Evolutionary conservation across 2,888 invertebrate genomes (phyloP).

Genomic region (Polietes domitor): DNA sequence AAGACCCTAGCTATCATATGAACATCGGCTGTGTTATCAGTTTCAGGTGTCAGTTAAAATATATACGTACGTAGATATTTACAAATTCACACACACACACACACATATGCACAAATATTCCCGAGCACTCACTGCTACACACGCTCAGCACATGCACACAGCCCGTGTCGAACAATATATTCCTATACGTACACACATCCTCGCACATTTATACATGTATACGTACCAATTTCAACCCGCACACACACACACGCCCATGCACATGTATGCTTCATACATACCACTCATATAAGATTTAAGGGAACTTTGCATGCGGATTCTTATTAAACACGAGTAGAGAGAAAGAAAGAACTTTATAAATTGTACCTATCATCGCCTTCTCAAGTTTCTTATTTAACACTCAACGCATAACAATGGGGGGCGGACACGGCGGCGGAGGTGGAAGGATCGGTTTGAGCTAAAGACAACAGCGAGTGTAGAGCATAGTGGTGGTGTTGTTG

Average conservation of each 20-base stretch:
- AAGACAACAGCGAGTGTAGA: not conserved
- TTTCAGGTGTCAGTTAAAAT: conserved; percentile 64
- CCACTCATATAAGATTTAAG: conserved; percentile 56
- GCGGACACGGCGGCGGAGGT: not conserved
- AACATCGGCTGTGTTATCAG: conserved; percentile 64
- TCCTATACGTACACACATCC: not conserved
- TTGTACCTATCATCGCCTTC: conserved; percentile 66
- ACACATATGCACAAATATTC: not conserved
- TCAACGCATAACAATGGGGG: conserved; percentile 50
- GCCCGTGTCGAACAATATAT: no score
- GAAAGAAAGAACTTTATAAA: conserved; percentile 60
- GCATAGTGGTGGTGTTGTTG: conserved; percentile 10
- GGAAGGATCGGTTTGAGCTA: not conserved
- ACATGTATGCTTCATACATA: not conserved
- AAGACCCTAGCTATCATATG: conserved; percentile 47
- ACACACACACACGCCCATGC: not conserved
- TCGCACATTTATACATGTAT: conserved; percentile 14
- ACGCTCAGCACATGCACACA: conserved; percentile 15
- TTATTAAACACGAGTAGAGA: conserved; percentile 59
- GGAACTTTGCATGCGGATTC: conserved; percentile 66
- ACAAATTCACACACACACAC: not conserved
- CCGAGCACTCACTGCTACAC: not conserved
- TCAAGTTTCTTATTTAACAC: conserved; percentile 61
- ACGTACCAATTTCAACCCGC: not conserved
- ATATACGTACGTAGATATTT: not conserved